A percentile compares a stretch with the other conserved stretches of the same genome.
phyloP scores from a whole-genome alignment of 2,113 vertebrate species.

The Heloderma charlesbogerti region DNA sequence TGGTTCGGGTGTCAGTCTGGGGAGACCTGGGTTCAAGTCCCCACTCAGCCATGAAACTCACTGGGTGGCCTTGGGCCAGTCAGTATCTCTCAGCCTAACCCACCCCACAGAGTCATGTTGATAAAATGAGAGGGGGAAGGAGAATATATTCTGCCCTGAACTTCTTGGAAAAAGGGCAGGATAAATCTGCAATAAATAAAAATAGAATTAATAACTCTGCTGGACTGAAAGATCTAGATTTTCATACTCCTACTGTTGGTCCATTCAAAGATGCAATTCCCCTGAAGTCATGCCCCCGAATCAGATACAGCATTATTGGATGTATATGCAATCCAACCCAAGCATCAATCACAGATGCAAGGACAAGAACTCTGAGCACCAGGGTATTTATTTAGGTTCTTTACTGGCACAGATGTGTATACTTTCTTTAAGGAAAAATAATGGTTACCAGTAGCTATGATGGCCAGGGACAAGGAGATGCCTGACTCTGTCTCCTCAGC shows the following conservation, averaged over 20 bases:
- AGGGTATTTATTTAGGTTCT: background rate
- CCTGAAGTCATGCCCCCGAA: fast-evolving
- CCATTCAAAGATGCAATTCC: fast-evolving
- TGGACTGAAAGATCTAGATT: background rate
- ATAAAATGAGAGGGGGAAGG: background rate
- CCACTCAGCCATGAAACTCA: background rate
- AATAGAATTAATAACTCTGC: background rate
- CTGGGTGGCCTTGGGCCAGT: background rate
- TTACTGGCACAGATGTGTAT: background rate
- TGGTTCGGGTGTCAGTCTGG: background rate
- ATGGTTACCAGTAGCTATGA: background rate
- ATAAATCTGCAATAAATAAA: background rate
- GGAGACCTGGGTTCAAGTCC: background rate
- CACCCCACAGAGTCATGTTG: background rate
- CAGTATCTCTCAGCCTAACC: background rate
- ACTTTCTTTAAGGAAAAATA: background rate
- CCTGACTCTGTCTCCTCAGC: conserved; percentile 28
- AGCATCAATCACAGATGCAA: background rate
- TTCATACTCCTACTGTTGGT: background rate
- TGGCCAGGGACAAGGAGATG: conserved; percentile 27
- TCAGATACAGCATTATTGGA: background rate
- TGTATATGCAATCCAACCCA: background rate
- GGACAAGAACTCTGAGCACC: background rate
- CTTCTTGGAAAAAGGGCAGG: background rate
- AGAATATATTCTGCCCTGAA: background rate